phyloP scores from a whole-genome alignment of 2,797 vertebrate genomes.

The Pseudopleuronectes americanus region DNA sequence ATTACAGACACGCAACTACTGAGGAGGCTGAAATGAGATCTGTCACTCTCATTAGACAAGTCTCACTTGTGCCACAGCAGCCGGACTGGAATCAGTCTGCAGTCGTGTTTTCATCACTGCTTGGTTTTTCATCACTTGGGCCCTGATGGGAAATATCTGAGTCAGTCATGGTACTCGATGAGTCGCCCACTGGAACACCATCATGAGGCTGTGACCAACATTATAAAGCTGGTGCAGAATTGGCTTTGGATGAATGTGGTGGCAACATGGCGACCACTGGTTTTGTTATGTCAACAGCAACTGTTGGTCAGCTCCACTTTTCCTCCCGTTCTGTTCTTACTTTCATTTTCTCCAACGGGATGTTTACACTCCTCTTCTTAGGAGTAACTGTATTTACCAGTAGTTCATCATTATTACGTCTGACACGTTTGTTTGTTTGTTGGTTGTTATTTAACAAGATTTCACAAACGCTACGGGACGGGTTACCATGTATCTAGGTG shows the following conservation, averaged over 20 bases:
- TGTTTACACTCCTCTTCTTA: too few species aligned
- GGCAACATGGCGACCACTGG: not conserved
- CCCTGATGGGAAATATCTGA: not conserved
- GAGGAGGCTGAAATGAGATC: constrained; percentile 38
- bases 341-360: too few species aligned
- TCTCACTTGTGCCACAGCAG: constrained; percentile 4
- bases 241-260: not conserved
- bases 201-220: not conserved
- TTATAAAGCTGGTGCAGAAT: not conserved
- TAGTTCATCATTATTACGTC: too few species aligned
- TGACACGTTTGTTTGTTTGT: too few species aligned
- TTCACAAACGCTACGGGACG: too few species aligned
- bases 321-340: too few species aligned
- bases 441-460: too few species aligned
- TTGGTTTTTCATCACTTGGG: not conserved
- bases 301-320: too few species aligned
- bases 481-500: too few species aligned
- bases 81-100: not conserved
- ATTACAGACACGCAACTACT: constrained; percentile 37
- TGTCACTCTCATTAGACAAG: constrained; percentile 33
- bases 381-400: too few species aligned
- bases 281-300: not conserved
- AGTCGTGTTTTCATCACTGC: not conserved
- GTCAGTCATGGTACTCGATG: not conserved
- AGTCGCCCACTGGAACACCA: not conserved